Evolutionary conservation across 2,797 vertebrate genomes (phyloP).

Genomic region (Cyclura pinguis): DNA sequence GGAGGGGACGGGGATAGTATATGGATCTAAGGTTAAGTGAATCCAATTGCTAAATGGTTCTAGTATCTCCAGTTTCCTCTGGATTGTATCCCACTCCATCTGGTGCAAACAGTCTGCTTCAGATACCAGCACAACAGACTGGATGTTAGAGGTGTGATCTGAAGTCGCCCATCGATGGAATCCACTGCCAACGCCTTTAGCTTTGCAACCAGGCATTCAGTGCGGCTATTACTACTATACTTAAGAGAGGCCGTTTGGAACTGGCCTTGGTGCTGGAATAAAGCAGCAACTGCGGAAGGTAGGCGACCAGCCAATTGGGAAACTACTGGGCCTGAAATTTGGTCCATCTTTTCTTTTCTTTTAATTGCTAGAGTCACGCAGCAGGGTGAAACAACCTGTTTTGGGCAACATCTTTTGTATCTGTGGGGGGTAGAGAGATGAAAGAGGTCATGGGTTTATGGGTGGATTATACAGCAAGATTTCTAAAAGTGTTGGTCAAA

Average conservation of each 20-base stretch:
- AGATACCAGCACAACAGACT: slow-evolving; percentile 5
- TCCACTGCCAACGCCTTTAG: background rate
- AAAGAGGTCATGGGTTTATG: background rate
- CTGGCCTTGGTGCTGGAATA: slow-evolving; percentile 85
- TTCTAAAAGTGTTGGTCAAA: background rate
- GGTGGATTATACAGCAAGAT: background rate
- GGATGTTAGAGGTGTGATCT: slow-evolving; percentile 17
- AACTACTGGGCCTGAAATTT: background rate
- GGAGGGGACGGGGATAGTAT: background rate
- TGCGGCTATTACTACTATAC: background rate
- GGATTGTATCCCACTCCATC: background rate
- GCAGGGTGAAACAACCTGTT: background rate
- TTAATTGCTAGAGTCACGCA: background rate
- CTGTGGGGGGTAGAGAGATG: background rate
- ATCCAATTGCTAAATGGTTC: background rate
- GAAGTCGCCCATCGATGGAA: background rate
- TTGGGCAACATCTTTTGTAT: background rate
- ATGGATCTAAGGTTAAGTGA: background rate
- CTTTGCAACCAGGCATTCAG: slow-evolving; percentile 7
- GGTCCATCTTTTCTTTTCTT: background rate
- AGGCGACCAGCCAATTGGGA: background rate
- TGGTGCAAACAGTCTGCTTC: background rate
- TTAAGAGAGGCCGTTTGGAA: slow-evolving; percentile 44
- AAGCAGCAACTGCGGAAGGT: rapidly evolving
- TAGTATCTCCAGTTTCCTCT: background rate